Conservation (phyloP, 2,113 vertebrate genomes). For the Numida meleagris region DNA sequence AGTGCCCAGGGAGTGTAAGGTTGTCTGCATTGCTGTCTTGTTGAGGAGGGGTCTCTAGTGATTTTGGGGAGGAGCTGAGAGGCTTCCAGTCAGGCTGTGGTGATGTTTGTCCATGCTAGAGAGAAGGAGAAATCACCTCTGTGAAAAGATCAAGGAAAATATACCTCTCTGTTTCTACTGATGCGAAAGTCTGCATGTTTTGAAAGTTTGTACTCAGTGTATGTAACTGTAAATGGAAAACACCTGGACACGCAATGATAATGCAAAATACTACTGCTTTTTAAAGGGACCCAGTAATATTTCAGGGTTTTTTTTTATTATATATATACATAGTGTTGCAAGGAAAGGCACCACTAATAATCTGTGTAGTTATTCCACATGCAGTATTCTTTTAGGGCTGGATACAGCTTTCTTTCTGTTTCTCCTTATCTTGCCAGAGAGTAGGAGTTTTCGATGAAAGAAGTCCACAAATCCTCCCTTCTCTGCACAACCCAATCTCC, state of each 20-base stretch:
- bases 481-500: neutral
- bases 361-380: neutral
- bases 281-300: neutral
- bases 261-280: neutral
- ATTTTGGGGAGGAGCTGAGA: neutral
- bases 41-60: neutral
- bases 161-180: neutral
- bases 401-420: neutral
- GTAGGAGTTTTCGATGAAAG: neutral
- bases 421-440: neutral
- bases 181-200: neutral
- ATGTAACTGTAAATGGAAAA: neutral
- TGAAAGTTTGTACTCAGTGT: neutral
- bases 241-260: neutral
- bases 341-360: neutral
- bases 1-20: neutral
- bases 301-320: neutral
- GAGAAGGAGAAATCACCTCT: neutral
- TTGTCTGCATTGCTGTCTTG: neutral
- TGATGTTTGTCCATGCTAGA: neutral
- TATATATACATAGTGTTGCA: neutral
- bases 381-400: neutral
- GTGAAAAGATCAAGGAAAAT: neutral
- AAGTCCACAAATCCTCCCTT: neutral
- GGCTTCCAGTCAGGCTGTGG: neutral